These are phyloP conservation scores for Knipowitschia caucasica DNA, from an alignment of 2,797 vertebrate species.

Conservation along the genomic window DNA sequence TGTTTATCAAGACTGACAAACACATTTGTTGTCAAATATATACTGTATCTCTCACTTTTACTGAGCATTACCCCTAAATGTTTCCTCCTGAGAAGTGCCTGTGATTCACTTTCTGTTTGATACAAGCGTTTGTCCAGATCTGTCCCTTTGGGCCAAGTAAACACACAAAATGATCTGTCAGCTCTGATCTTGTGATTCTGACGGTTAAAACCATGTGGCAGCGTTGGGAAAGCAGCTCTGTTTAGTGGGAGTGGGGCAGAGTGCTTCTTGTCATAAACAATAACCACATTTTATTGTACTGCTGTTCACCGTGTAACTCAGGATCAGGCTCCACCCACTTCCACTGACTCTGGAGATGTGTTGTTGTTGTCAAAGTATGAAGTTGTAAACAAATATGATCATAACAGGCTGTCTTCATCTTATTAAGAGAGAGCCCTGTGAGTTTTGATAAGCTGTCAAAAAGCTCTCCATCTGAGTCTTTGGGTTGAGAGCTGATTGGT, in stretches of 20 bases:
- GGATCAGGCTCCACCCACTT: slow-evolving; percentile 24
- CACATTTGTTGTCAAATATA: too few species aligned
- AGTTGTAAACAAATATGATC: too few species aligned
- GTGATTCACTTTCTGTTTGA: slow-evolving; percentile 42
- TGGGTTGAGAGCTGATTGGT: too few species aligned
- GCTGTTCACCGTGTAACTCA: too few species aligned
- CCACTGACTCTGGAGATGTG: too few species aligned
- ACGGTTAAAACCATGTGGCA: slow-evolving; percentile 59
- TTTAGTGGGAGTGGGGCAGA: slow-evolving; percentile 56
- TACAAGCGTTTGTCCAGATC: slow-evolving; percentile 47
- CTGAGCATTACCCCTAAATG: too few species aligned
- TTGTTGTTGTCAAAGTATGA: too few species aligned
- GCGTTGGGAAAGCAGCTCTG: slow-evolving; percentile 56
- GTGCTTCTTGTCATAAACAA: slow-evolving; percentile 58
- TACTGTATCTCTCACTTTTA: too few species aligned
- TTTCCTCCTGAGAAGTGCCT: slow-evolving; percentile 33
- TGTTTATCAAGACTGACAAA: too few species aligned
- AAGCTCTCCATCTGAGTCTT: slow-evolving; percentile 53
- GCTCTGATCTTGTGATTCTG: slow-evolving; percentile 57
- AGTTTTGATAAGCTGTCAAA: slow-evolving; percentile 56
- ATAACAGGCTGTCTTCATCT: too few species aligned
- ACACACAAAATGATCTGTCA: slow-evolving; percentile 61
- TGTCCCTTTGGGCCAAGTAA: slow-evolving; percentile 51
- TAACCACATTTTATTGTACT: too few species aligned
- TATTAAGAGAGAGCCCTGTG: too few species aligned